Conservation (phyloP, 2,113 vertebrate species). For the Cettia cetti region DNA sequence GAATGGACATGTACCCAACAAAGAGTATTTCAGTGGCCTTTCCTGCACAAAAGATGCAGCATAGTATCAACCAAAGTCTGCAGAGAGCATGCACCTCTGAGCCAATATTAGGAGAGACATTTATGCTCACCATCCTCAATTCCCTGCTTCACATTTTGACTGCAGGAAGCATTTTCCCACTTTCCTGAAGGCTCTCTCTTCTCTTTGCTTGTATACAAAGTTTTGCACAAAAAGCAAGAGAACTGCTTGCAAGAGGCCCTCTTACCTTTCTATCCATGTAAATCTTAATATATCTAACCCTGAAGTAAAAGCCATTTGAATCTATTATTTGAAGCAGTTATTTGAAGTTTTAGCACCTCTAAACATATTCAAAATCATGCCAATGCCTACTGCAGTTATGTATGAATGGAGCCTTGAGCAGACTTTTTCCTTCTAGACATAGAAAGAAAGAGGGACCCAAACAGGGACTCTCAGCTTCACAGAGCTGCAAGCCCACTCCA, state of each 20-base stretch:
- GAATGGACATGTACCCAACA: background rate
- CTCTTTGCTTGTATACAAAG: background rate
- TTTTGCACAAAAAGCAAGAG: fast-evolving
- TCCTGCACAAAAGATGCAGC: background rate
- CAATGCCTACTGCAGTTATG: background rate
- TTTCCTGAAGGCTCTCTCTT: background rate
- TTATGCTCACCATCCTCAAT: background rate
- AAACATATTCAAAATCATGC: background rate
- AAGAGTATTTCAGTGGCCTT: background rate
- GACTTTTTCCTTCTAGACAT: background rate
- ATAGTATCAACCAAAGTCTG: background rate
- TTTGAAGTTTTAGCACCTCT: background rate
- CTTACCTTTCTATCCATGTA: background rate
- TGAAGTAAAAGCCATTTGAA: background rate
- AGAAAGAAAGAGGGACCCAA: background rate
- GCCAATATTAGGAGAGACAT: background rate
- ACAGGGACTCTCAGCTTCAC: background rate
- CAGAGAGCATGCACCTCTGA: background rate
- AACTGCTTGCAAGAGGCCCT: background rate
- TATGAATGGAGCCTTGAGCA: background rate
- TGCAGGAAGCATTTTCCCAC: background rate
- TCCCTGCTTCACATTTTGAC: background rate
- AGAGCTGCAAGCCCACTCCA: background rate
- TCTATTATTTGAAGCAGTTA: background rate
- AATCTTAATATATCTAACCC: background rate